Evolutionary conservation across 2,113 vertebrate species (phyloP).

Genomic region (Aphelocoma coerulescens): DNA sequence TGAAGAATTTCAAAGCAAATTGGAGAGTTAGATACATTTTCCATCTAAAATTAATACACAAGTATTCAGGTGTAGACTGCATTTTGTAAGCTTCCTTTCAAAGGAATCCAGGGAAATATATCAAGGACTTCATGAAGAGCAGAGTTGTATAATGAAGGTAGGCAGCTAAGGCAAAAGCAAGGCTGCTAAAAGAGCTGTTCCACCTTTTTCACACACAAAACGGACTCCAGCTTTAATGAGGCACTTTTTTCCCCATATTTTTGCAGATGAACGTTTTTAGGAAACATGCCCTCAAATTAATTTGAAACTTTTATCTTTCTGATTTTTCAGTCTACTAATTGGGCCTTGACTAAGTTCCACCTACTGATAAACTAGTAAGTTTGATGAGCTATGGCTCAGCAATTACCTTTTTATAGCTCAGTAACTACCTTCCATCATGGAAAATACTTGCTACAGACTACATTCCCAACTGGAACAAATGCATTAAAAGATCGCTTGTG

Average conservation of each 20-base stretch:
- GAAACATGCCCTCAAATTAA: not conserved
- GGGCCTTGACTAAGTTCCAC: not conserved
- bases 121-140: not conserved
- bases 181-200: not conserved
- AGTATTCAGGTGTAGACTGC: not conserved
- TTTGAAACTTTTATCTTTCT: not conserved
- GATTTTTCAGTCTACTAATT: not conserved
- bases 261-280: not conserved
- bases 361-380: not conserved
- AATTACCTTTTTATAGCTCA: not conserved
- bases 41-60: not conserved
- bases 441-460: not conserved
- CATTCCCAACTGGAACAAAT: not conserved
- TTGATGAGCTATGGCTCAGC: not conserved
- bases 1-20: not conserved
- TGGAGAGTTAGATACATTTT: not conserved
- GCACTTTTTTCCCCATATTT: not conserved
- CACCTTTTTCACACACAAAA: not conserved
- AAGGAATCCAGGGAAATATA: not conserved
- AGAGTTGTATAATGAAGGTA: not conserved
- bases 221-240: not conserved
- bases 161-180: not conserved
- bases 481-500: not conserved
- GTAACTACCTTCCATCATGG: not conserved
- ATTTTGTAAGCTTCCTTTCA: not conserved